Base-by-base conservation (phyloP, 1,140 invertebrate species). In the Carposina sasakii region DNA sequence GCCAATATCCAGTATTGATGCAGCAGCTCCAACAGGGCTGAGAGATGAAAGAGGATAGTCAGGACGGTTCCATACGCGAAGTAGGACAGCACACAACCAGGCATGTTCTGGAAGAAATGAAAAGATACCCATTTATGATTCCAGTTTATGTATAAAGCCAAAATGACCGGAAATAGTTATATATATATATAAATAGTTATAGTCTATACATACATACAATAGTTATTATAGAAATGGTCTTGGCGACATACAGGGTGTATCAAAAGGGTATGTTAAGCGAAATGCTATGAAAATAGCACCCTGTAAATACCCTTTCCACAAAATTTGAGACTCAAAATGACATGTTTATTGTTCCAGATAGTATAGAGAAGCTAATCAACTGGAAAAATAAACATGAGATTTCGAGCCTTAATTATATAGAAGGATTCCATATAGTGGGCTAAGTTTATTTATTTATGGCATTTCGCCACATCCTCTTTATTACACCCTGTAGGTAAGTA, bases 31-130 rank as follows among this genome's bases (percentile, higher is more conserved):
- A 66, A 30, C 2, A 66, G 22, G 10, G 39, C 57, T 9, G 43
- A 36, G 6, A 63, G 36, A 9, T 39, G 16, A 17, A 50, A 19
- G 2, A 66, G 9, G 22, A 63, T 57, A 4, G 33, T 48, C 2
- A 49, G 10, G 8, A 59, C n/a, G 12, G 54, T 51, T 4, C 56
- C 53, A 21, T 46, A 59, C 4, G 26, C 20, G 44, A 65, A 62
- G 49, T 57, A 54, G 15, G 41, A 31, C 6, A 65, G 28, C 20
- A 65, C 37, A 13, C 59, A 48, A 15, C 39, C 52, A 2, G 56
- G 34, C 12, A 21, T 45, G 33, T 59, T 51, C 63, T 66, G 59
- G 13, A 62, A 62, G 3, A 36, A 19, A 20, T 9, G 16, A 46
- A 40, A 23, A 16, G 3, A 33, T 10, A 3, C 4, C 15, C 13